Percentiles rank a stretch among this genome's conserved stretches.
These are phyloP conservation scores for Podarcis lilfordi DNA, from an alignment of 2,797 vertebrate species.

Conservation along the genomic window DNA sequence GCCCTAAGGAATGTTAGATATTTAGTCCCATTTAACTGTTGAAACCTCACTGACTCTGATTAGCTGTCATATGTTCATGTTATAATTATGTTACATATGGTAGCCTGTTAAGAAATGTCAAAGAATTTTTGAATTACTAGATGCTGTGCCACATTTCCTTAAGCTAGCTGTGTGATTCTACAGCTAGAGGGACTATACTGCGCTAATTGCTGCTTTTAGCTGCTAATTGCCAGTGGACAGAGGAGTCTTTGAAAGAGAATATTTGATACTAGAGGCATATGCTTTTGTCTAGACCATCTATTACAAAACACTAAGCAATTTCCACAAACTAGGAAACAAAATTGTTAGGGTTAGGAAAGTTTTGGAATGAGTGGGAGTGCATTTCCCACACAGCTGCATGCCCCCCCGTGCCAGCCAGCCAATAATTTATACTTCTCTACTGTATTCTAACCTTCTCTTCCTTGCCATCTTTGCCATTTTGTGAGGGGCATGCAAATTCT, in stretches of 20 bases:
- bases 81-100: slow-evolving; percentile 4
- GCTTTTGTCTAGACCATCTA: neutral
- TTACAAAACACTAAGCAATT: slow-evolving; percentile 1
- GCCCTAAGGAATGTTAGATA: neutral
- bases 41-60: neutral
- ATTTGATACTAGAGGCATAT: neutral
- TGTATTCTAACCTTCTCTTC: neutral
- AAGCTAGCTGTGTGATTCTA: slow-evolving; percentile 14
- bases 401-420: neutral
- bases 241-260: neutral
- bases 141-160: slow-evolving; percentile 7
- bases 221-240: slow-evolving; percentile 9
- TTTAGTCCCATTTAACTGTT: neutral
- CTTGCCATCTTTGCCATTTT: neutral
- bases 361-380: neutral
- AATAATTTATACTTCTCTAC: neutral
- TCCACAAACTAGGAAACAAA: neutral
- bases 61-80: slow-evolving; percentile 1
- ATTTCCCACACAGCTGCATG: neutral
- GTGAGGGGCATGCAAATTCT: neutral
- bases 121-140: slow-evolving; percentile 6
- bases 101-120: slow-evolving; percentile 8
- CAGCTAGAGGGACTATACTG: neutral
- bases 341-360: neutral
- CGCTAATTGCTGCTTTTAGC: slow-evolving; percentile 24